Evolutionary conservation across 30 jellyfish, hydroid and myxozoan genomes (phyloP).

Genomic region (Cassiopea andromeda): DNA sequence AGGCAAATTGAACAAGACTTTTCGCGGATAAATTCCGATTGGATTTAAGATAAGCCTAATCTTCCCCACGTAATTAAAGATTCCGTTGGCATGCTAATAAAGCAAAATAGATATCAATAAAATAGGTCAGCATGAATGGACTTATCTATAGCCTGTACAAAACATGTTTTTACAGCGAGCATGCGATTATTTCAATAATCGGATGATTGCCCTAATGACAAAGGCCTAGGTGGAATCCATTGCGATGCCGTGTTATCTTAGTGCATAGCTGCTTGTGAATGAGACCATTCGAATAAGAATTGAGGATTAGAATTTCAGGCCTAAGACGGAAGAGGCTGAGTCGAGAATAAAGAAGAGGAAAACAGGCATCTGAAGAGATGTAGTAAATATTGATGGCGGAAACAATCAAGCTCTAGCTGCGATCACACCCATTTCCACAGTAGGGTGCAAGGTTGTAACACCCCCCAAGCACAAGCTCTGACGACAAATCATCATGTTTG

Average conservation of each 20-base stretch:
- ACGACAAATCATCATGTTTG: no score
- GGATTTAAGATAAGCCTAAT: slow-evolving; percentile 14
- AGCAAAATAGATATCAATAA: slow-evolving; percentile 29
- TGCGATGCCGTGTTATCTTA: slow-evolving; percentile 22
- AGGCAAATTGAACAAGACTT: background rate
- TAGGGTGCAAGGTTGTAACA: no score
- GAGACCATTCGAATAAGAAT: slow-evolving; percentile 44
- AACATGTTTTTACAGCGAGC: slow-evolving; percentile 61
- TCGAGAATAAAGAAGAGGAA: slow-evolving; percentile 37
- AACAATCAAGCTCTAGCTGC: no score
- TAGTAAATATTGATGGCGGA: background rate
- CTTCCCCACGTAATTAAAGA: slow-evolving; percentile 28
- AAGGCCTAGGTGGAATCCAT: slow-evolving; percentile 19
- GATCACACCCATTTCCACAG: no score
- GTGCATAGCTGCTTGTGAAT: slow-evolving; percentile 1
- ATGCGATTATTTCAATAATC: slow-evolving; percentile 9
- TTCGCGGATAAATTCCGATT: slow-evolving; percentile 34
- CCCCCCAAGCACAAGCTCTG: no score
- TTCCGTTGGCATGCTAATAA: background rate
- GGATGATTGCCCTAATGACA: slow-evolving; percentile 15
- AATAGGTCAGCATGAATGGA: slow-evolving; percentile 54
- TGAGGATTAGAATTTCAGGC: slow-evolving; percentile 39
- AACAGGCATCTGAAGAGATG: slow-evolving; percentile 32
- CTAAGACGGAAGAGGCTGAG: slow-evolving; percentile 77
- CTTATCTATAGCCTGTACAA: slow-evolving; percentile 42